phyloP scores from a whole-genome alignment of 2,113 vertebrate genomes.

The Chaetops frenatus region DNA sequence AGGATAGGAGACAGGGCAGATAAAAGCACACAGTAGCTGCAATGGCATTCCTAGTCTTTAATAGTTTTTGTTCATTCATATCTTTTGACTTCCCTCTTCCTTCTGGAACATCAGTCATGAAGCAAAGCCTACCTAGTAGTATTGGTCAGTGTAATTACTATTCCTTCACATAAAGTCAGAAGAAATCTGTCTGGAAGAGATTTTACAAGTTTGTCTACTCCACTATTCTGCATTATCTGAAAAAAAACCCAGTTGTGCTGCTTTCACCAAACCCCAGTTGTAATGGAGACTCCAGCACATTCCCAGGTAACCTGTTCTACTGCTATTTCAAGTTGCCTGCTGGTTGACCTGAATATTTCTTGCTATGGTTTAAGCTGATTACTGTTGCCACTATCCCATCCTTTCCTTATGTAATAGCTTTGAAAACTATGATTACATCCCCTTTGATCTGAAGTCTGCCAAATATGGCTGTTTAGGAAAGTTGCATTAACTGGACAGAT shows the following conservation, averaged over 20 bases:
- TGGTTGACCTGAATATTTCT: background rate
- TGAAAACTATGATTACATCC: background rate
- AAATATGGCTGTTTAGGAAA: background rate
- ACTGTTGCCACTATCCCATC: background rate
- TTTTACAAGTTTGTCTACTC: background rate
- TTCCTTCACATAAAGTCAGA: background rate
- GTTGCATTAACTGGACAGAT: background rate
- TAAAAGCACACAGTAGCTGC: background rate
- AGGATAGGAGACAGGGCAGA: background rate
- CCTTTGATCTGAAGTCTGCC: slow-evolving; percentile 3
- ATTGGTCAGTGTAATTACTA: background rate
- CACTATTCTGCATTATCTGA: background rate
- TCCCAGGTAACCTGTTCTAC: background rate
- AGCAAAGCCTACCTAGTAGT: background rate
- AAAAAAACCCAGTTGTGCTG: background rate
- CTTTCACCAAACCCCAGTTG: background rate
- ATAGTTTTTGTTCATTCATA: background rate
- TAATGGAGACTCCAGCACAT: background rate
- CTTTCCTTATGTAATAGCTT: background rate
- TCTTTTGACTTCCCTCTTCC: background rate
- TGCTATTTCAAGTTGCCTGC: background rate
- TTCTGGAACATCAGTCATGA: background rate
- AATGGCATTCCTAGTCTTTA: background rate
- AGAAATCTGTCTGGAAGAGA: background rate
- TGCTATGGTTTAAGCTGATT: background rate